Evolutionary conservation across 2,888 invertebrate genomes (phyloP).

Genomic region (Masnerella sp.): DNA sequence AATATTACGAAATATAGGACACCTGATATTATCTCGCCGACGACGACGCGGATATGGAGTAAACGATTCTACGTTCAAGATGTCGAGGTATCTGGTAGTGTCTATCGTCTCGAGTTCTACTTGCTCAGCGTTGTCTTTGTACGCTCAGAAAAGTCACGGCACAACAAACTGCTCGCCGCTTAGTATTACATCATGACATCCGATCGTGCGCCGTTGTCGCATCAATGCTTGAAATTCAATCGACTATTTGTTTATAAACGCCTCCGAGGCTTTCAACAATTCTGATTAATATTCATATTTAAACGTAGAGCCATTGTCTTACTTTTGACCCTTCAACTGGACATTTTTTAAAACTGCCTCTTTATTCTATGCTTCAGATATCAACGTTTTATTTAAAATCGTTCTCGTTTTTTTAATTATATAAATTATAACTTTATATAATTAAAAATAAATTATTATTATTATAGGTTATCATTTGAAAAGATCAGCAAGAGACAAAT

Average conservation of each 20-base stretch:
- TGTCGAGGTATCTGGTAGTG: constrained; percentile 23
- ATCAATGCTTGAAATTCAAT: constrained; percentile 52
- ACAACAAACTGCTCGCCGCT: constrained; percentile 49
- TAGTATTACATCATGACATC: constrained; percentile 51
- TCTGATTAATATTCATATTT: background rate
- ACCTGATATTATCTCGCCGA: constrained; percentile 52
- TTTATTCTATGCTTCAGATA: too few species aligned
- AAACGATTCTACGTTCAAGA: constrained; percentile 39
- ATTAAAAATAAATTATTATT: too few species aligned
- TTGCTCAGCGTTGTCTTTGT: constrained; percentile 55
- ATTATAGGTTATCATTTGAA: too few species aligned
- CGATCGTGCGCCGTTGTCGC: constrained; percentile 41
- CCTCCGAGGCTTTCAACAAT: background rate
- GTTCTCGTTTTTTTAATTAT: too few species aligned
- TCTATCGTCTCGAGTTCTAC: constrained; percentile 49
- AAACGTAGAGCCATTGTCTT: background rate
- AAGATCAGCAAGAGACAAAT: too few species aligned
- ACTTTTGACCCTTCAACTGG: background rate
- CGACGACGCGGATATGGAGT: constrained; percentile 31
- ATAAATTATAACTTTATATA: too few species aligned
- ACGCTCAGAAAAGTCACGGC: constrained; percentile 36
- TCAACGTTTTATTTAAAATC: too few species aligned
- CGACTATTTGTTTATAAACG: constrained; percentile 44
- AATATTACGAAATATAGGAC: constrained; percentile 41
- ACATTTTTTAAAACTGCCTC: background rate